Evolutionary conservation across 2,113 vertebrate species (phyloP).

Genomic region (Centrocercus urophasianus): DNA sequence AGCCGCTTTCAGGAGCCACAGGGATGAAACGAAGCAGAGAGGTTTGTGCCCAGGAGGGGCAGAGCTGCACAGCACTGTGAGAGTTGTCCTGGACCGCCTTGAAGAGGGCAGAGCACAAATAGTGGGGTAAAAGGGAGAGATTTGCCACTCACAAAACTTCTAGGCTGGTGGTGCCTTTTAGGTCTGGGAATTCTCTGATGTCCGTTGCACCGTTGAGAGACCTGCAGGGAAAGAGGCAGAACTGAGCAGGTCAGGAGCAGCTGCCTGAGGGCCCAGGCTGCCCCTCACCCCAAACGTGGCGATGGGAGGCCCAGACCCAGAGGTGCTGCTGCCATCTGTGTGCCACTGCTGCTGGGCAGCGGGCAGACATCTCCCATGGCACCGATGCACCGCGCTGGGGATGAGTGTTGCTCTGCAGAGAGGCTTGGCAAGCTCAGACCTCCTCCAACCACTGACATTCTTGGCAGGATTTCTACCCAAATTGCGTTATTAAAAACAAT

Average conservation of each 20-base stretch:
- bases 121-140: neutral
- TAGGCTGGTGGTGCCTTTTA: constrained; percentile 94
- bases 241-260: neutral
- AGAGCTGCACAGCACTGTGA: constrained; percentile 39
- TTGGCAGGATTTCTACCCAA: constrained; percentile 11
- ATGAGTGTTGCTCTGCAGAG: neutral
- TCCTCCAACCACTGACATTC: constrained; percentile 26
- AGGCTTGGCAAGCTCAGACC: constrained; percentile 13
- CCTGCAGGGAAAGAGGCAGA: constrained; percentile 68
- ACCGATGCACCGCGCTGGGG: neutral
- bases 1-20: constrained; percentile 51
- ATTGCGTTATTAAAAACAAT: neutral
- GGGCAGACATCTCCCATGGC: too few species aligned
- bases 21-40: constrained; percentile 49
- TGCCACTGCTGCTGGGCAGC: too few species aligned
- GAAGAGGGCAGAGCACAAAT: constrained; percentile 35
- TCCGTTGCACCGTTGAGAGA: constrained; percentile 91
- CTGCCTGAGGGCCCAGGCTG: neutral
- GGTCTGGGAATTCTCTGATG: constrained; percentile 91
- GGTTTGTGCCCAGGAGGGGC: constrained; percentile 38
- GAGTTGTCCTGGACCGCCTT: neutral
- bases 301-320: too few species aligned
- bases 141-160: constrained; percentile 90
- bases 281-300: too few species aligned
- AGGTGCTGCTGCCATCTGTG: too few species aligned